phyloP scores from a whole-genome alignment of 2,888 invertebrate genomes.

The Chymomyza caudatula region DNA sequence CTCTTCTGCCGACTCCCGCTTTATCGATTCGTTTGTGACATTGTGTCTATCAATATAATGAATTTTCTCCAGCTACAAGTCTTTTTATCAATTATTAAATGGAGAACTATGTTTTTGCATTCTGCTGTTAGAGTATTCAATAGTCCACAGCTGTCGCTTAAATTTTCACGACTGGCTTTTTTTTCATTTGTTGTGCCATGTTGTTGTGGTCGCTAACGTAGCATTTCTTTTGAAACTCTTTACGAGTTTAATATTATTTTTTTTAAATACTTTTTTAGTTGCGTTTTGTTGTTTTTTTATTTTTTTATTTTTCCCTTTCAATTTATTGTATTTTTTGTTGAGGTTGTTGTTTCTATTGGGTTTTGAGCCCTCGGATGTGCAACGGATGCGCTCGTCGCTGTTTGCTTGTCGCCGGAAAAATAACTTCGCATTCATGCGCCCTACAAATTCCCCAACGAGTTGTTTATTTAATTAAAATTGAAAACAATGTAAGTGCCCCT shows the following conservation, averaged over 20 bases:
- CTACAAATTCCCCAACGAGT: constrained; percentile 39
- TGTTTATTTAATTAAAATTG: constrained; percentile 64
- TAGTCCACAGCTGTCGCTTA: neutral
- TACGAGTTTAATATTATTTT: constrained; percentile 12
- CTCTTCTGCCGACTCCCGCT: too few relatives aligned
- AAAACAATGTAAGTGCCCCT: constrained; percentile 39
- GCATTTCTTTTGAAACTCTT: constrained; percentile 40
- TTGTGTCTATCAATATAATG: too few relatives aligned
- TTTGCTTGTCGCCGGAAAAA: constrained; percentile 50
- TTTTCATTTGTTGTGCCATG: neutral
- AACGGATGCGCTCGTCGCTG: constrained; percentile 44
- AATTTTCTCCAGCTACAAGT: too few relatives aligned
- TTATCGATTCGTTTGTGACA: too few relatives aligned
- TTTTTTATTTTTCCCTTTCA: constrained; percentile 15
- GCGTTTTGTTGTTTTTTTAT: constrained; percentile 15
- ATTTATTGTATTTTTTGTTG: constrained; percentile 9
- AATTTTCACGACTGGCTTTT: neutral
- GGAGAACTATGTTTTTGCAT: too few relatives aligned
- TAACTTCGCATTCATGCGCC: constrained; percentile 42
- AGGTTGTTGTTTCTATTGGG: neutral
- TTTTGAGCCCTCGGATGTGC: constrained; percentile 25
- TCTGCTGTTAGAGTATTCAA: neutral
- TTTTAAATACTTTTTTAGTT: constrained; percentile 11
- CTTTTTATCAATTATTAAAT: too few relatives aligned
- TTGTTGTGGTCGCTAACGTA: constrained; percentile 36